Evolutionary conservation across 2,113 vertebrate species (phyloP), one percentile per base, ranked within the genome.

Genomic region (Numenius arquata): DNA sequence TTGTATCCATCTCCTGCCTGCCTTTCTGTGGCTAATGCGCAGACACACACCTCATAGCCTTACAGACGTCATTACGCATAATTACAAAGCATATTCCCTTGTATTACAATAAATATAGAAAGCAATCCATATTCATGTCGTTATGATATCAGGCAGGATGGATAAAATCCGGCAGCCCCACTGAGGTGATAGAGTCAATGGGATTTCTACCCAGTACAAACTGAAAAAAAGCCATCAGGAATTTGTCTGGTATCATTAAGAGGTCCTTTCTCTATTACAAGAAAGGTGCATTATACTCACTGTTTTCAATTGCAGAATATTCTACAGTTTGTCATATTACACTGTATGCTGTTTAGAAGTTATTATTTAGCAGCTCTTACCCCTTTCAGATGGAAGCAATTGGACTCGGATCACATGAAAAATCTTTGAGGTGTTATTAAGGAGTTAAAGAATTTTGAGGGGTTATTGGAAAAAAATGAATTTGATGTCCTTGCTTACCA

Each of bases 51-150:
- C 68, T 65, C 82, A 16, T 3, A 85, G 70, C 88, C 70, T 58
- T 53, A 32, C 61, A 92, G 70, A 74, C 88, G 55, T 93, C 76
- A 58, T 90, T 71, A 90, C 1, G 12, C 43, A 82, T 65, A 81
- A 96, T 93, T 88, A 88, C 74, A 85, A 93, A 88, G 66, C 77
- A 41, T 72, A 73, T 82, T 85, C 76, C 87, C 66, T 79, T 72
- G 77, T 48, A 82, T 72, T 91, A 41, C 45, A 79, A 87, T 50
- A 90, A 93, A 88, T 38, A 68, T 5, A 75, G 80, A 84, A 66
- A 79, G 34, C 48, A 76, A 88, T 92, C 50, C 84, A 73, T 88
- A 92, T 92, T 88, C 77, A 66, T 62, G 58, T 27, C 36, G 43
- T 76, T 95, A 41, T 29, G 45, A 8, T 65, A 83, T 59, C 77